Base-by-base conservation (phyloP, 2,888 invertebrate species). In the Vanessa cardui region DNA sequence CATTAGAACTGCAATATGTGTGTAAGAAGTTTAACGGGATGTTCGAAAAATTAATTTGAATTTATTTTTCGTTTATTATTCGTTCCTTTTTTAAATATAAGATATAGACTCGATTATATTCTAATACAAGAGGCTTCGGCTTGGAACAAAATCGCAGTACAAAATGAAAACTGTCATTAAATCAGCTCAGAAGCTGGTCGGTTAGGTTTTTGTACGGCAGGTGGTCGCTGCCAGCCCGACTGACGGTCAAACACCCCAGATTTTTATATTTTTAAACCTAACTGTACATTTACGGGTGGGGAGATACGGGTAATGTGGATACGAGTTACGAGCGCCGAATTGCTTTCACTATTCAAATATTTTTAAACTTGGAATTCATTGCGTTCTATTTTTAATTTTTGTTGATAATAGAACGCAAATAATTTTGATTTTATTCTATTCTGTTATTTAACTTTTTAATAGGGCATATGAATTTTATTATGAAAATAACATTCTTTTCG, bases 191-290 rank as follows among this genome's bases (percentile, higher is more conserved):
- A 81, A 84, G 78, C 71, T 74, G 80, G 77, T 77, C 76, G 77
- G 76, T 78, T 73, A 80, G 84, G 85, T 89, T 90, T 90, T 90
- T 90, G 87, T 82, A 79, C 80, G 83, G 88, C 90, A 90, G 90
- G 90, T 90, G 90, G 85, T 87, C 86, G 88, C 88, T 84, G 89
- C 87, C 86, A 39, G 39, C 39, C 39, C 39, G 39, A 39, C 39
- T 39, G 88, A 88, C 85, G 89, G 89, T 86, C 90, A 84, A 76
- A 81, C 80, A 89, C 89, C 89, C 82, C 82, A 77, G 73, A 73
- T 71, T 69, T 71, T 72, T 69, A 70, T 68, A 68, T 49, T 54
- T 64, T 62, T 70, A 62, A 67, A 67, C 62, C 56, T 70, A 72
- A 70, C 69, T 72, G 72, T 68, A 61, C 31, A 49, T 54, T 31